Evolutionary conservation across 2,113 vertebrate species (phyloP).

Genomic region (Nettapus auritus): DNA sequence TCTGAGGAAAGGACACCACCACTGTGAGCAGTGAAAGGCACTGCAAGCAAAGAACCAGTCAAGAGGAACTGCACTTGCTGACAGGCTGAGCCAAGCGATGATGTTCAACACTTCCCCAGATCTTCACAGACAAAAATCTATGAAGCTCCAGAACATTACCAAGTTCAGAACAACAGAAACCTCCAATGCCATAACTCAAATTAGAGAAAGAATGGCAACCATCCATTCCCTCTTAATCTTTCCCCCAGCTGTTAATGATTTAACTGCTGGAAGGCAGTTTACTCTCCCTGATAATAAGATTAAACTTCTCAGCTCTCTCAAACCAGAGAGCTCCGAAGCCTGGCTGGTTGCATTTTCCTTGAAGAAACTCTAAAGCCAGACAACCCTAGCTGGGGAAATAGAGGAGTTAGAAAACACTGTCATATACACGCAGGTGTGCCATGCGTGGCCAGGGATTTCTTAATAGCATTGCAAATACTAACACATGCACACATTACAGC

Average conservation of each 20-base stretch:
- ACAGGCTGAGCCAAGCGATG: background rate
- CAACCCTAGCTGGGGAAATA: background rate
- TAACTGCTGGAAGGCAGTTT: background rate
- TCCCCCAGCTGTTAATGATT: background rate
- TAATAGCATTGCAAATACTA: background rate
- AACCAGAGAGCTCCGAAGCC: background rate
- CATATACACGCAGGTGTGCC: background rate
- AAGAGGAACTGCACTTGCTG: accelerated
- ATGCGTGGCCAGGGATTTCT: background rate
- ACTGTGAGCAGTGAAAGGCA: background rate
- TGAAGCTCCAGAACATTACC: background rate
- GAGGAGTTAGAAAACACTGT: background rate
- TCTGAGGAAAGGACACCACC: slow-evolving; percentile 65
- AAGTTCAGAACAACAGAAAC: background rate
- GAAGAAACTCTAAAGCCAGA: background rate
- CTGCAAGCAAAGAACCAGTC: background rate
- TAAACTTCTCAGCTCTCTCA: background rate
- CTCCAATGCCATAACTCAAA: background rate
- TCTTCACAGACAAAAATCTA: background rate
- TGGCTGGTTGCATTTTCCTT: background rate
- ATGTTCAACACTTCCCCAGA: background rate
- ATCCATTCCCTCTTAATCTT: background rate
- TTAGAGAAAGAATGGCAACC: background rate
- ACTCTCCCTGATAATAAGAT: background rate
- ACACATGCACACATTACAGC: background rate